A percentile compares a stretch with the other conserved stretches of the same genome.
phyloP scores from a whole-genome alignment of 2,797 vertebrate species.

The Geotrypetes seraphini region DNA sequence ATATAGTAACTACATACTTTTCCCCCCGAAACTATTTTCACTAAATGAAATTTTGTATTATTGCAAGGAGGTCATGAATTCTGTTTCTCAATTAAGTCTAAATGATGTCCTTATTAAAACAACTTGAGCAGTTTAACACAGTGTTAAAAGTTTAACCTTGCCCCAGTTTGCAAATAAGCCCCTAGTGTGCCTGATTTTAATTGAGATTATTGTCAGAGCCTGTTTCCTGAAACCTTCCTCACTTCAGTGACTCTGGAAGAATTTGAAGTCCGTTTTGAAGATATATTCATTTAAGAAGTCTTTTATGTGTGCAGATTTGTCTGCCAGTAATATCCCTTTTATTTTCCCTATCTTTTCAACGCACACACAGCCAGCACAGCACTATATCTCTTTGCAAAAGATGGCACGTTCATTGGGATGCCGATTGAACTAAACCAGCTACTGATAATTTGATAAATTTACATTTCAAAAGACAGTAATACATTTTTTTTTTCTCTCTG shows the following conservation, averaged over 20 bases:
- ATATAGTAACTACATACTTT: too few species aligned
- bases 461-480: too few species aligned
- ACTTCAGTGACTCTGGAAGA: background rate
- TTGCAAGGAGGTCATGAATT: background rate
- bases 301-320: background rate
- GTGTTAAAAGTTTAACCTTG: slow-evolving; percentile 1
- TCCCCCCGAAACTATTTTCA: too few species aligned
- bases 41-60: background rate
- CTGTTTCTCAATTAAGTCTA: background rate
- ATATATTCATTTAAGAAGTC: background rate
- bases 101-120: too few species aligned
- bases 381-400: background rate
- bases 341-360: slow-evolving; percentile 12
- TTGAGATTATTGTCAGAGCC: background rate
- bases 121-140: background rate
- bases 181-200: background rate
- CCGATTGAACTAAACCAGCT: background rate
- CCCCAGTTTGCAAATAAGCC: background rate
- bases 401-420: slow-evolving; percentile 1
- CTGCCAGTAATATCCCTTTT: slow-evolving; percentile 1
- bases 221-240: background rate
- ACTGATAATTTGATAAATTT: background rate
- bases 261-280: slow-evolving; percentile 1
- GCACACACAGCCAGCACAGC: background rate
- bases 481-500: too few species aligned